These are phyloP conservation scores for Meandrina meandrites DNA, from an alignment of 92 coral and sea anemone genomes.

Conservation along the genomic window DNA sequence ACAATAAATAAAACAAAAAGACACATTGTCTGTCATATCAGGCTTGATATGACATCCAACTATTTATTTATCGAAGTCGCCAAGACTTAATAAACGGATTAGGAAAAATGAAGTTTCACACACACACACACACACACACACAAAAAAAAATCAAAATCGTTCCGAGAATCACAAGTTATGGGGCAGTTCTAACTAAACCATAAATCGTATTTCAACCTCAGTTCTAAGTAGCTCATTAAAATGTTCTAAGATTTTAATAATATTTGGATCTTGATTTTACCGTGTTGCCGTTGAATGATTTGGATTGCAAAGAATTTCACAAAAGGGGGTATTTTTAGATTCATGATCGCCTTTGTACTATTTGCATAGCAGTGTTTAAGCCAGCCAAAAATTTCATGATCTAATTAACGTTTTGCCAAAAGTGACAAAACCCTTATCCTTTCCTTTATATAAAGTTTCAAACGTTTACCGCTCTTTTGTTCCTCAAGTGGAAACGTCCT, in stretches of 20 bases:
- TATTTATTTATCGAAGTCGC: background rate
- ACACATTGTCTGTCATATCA: slow-evolving; percentile 12
- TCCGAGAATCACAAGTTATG: background rate
- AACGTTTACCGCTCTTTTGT: slow-evolving; percentile 49
- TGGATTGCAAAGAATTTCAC: slow-evolving; percentile 13
- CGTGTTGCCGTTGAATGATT: background rate
- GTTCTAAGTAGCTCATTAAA: background rate
- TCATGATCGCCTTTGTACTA: slow-evolving; percentile 24
- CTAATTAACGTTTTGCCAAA: slow-evolving; percentile 54
- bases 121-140: no score
- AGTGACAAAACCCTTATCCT: slow-evolving; percentile 35
- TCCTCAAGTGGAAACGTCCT: slow-evolving; percentile 54
- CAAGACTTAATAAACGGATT: background rate
- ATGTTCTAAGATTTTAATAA: background rate
- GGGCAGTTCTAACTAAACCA: background rate
- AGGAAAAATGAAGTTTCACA: background rate
- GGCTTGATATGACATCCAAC: background rate
- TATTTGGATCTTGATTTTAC: background rate
- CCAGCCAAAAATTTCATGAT: slow-evolving; percentile 51
- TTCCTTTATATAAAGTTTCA: slow-evolving; percentile 34
- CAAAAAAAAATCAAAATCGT: background rate
- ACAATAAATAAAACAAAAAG: background rate
- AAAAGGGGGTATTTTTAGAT: slow-evolving; percentile 8
- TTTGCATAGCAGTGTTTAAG: slow-evolving; percentile 26
- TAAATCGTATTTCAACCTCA: no score